A percentile compares a stretch with the other conserved stretches of the same genome.
phyloP scores from a whole-genome alignment of 2,888 invertebrate genomes.

The Aspidapion aeneum region DNA sequence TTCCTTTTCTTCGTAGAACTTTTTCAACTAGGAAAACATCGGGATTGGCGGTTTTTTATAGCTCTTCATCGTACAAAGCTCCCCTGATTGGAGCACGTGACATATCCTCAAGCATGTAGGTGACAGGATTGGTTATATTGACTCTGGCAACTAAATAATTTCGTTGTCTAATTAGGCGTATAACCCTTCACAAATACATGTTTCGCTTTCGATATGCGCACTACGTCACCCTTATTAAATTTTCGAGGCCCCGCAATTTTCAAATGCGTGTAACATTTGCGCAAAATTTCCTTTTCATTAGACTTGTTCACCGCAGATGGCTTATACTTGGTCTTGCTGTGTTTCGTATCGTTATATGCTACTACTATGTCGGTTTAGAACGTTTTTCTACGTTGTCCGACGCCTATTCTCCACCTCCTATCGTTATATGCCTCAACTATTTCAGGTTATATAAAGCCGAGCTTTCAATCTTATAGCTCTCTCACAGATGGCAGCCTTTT shows the following conservation, averaged over 20 bases:
- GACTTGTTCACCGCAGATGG: constrained; percentile 11
- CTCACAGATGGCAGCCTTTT: too few relatives aligned
- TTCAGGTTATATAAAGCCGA: constrained; percentile 9
- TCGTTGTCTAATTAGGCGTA: neutral
- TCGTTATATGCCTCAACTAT: constrained; percentile 30
- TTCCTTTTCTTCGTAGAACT: neutral
- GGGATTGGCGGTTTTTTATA: neutral
- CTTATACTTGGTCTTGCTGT: constrained; percentile 38
- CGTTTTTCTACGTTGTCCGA: too few relatives aligned
- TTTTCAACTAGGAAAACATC: neutral
- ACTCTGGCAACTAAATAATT: neutral
- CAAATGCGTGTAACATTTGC: constrained; percentile 11
- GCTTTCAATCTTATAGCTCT: neutral
- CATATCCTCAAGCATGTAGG: neutral
- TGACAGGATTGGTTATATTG: neutral
- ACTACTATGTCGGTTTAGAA: constrained; percentile 9
- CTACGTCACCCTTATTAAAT: neutral
- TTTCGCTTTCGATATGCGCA: neutral
- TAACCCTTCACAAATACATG: neutral
- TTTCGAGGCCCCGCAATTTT: neutral
- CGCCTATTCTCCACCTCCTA: too few relatives aligned
- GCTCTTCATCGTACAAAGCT: neutral
- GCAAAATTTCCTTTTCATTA: constrained; percentile 17
- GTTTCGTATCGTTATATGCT: constrained; percentile 36
- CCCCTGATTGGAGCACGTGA: neutral